A percentile compares a stretch with the other conserved stretches of the same genome.
Evolutionary conservation across 2,113 vertebrate genomes (phyloP).

Genomic region (Sterrhoptilus dennistouni): DNA sequence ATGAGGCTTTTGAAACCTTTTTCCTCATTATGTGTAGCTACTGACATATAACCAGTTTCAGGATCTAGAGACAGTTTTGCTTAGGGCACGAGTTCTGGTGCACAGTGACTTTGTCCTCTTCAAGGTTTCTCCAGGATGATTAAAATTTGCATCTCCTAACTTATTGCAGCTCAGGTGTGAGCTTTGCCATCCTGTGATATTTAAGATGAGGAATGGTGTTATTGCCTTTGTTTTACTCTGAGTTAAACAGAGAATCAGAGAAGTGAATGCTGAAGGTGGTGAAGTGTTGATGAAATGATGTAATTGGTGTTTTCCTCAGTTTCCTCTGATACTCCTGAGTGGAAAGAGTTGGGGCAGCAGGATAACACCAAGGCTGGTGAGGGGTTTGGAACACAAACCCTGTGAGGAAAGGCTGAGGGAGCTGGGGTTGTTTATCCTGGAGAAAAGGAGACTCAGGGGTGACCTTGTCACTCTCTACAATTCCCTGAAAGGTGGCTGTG

Average conservation of each 20-base stretch:
- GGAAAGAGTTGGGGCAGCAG: neutral
- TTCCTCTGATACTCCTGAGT: neutral
- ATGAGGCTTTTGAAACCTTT: neutral
- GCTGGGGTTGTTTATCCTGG: neutral
- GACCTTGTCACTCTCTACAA: neutral
- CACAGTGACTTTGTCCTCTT: neutral
- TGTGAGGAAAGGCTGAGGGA: neutral
- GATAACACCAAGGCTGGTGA: neutral
- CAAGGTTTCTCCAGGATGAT: neutral
- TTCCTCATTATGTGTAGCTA: neutral
- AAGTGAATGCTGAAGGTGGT: neutral
- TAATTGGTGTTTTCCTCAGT: neutral
- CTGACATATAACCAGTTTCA: neutral
- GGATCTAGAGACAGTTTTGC: neutral
- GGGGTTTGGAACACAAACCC: neutral
- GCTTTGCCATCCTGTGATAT: neutral
- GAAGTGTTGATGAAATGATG: accelerated
- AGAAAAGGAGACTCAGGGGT: neutral
- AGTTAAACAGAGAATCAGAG: neutral
- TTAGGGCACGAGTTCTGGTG: neutral
- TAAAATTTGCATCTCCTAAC: neutral
- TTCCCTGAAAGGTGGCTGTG: neutral
- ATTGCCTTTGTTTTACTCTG: neutral
- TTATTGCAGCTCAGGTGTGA: neutral
- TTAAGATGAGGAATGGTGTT: neutral